Conservation (phyloP, 2,113 vertebrate genomes). For the Etia nguti region DNA sequence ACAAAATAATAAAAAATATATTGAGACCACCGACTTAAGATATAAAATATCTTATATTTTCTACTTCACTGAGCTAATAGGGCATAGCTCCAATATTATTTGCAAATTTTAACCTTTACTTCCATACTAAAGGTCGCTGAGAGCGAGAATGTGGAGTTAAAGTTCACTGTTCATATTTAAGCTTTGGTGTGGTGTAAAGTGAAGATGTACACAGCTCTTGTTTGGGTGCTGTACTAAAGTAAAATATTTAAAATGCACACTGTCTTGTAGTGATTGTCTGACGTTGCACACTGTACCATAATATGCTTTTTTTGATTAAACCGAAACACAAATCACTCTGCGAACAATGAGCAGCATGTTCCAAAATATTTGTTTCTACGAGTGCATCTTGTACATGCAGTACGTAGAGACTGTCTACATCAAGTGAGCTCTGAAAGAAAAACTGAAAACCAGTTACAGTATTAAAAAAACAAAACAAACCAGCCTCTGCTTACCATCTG, state of each 20-base stretch:
- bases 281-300: constrained; percentile 29
- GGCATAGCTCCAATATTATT: background rate
- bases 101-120: background rate
- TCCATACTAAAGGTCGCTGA: background rate
- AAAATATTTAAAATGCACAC: background rate
- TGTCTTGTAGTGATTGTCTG: background rate
- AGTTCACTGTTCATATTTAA: background rate
- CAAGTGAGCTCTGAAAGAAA: background rate
- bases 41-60: background rate
- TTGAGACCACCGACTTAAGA: background rate
- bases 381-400: background rate
- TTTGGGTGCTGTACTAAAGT: constrained; percentile 20
- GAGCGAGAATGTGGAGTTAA: accelerated
- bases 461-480: background rate
- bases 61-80: background rate
- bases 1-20: background rate
- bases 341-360: constrained; percentile 52
- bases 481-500: background rate
- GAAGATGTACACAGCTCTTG: background rate
- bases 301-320: constrained; percentile 2
- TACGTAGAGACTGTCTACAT: background rate
- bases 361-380: constrained; percentile 47
- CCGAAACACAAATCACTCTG: background rate
- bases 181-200: constrained; percentile 19
- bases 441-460: background rate